Conservation (phyloP, 2,888 invertebrate species). For the Philonicus albiceps region DNA sequence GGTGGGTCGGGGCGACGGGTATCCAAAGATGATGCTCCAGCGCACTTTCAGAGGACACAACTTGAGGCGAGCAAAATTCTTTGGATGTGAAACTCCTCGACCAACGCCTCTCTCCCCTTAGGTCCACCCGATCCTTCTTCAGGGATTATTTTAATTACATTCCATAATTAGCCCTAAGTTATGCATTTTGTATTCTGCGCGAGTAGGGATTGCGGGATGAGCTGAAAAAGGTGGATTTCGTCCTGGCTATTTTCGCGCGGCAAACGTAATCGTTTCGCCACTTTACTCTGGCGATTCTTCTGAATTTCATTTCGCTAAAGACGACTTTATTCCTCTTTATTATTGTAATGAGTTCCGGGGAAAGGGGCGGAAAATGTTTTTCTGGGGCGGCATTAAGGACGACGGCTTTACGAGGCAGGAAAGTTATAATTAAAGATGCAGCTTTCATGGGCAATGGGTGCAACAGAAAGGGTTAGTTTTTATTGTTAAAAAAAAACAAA, state of each 20-base stretch:
- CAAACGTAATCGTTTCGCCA: conserved; percentile 14
- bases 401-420: not conserved
- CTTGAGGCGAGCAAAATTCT: conserved; percentile 17
- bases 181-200: conserved; percentile 5
- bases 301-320: conserved; percentile 16
- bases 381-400: not conserved
- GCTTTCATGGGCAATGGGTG: not conserved
- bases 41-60: conserved; percentile 2
- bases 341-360: not conserved
- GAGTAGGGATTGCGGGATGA: not conserved
- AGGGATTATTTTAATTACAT: conserved; percentile 33
- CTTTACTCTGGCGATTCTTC: not conserved
- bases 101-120: not conserved
- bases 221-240: not conserved
- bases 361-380: not conserved
- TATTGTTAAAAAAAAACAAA: no score
- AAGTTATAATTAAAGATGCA: not conserved
- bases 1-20: not conserved
- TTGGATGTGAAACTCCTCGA: not conserved
- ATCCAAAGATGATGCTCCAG: conserved; percentile 5
- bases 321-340: conserved; percentile 18
- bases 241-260: not conserved
- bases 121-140: not conserved
- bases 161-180: conserved; percentile 37
- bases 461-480: not conserved